Evolutionary conservation across 2,113 vertebrate species (phyloP).

Genomic region (Mohoua ochrocephala): DNA sequence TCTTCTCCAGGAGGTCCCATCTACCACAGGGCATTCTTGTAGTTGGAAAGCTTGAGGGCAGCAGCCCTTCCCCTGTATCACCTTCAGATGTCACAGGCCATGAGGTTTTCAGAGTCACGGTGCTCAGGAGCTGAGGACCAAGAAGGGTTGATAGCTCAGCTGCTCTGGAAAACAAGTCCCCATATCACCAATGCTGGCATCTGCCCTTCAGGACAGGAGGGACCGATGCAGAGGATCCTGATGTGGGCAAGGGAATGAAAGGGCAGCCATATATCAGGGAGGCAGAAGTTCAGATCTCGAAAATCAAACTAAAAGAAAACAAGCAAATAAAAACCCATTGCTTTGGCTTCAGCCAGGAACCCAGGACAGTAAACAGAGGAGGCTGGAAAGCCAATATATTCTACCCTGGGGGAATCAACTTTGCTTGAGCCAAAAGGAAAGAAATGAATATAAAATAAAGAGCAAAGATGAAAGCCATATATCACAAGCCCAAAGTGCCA

Average conservation of each 20-base stretch:
- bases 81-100: not conserved
- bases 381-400: not conserved
- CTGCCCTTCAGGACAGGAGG: not conserved
- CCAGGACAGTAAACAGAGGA: not conserved
- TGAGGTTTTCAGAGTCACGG: accelerated
- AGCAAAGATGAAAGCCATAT: not conserved
- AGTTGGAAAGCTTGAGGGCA: not conserved
- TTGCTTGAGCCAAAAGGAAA: not conserved
- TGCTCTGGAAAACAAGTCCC: not conserved
- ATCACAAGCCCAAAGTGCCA: not conserved
- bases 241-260: not conserved
- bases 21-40: not conserved
- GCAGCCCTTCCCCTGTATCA: not conserved
- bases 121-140: not conserved
- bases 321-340: not conserved
- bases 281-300: not conserved
- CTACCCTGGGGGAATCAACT: not conserved
- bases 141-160: not conserved
- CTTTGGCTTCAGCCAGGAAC: not conserved
- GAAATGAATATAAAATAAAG: not conserved
- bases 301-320: conserved; percentile 2
- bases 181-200: accelerated
- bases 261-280: not conserved
- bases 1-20: not conserved
- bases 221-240: not conserved